Percentiles rank a stretch among this genome's conserved stretches.
Conservation (phyloP, 2,113 vertebrate genomes). For the Spheniscus mendiculus region DNA sequence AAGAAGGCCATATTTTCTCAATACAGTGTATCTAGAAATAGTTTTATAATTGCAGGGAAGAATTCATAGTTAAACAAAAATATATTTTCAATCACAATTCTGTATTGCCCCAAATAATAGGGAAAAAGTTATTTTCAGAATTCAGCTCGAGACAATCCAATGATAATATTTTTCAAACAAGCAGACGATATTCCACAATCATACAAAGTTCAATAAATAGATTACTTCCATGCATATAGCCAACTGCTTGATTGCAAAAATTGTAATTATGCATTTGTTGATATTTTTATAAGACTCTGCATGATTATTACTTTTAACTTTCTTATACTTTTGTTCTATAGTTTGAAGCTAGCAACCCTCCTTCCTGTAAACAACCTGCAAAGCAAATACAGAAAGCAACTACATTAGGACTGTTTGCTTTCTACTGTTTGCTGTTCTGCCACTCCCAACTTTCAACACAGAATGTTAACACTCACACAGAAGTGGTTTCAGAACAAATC, state of each 20-base stretch:
- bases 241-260: neutral
- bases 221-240: neutral
- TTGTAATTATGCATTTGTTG: neutral
- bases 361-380: neutral
- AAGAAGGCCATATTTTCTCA: neutral
- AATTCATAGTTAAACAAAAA: neutral
- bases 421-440: constrained; percentile 73
- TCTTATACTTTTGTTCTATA: neutral
- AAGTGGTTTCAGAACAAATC: neutral
- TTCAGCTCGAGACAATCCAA: neutral
- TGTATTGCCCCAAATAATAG: neutral
- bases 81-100: neutral
- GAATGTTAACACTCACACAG: constrained; percentile 66
- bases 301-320: neutral
- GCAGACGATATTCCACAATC: neutral
- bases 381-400: constrained; percentile 18
- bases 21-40: neutral
- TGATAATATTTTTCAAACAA: neutral
- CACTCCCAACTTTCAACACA: constrained; percentile 36
- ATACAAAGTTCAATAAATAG: neutral
- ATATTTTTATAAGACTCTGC: neutral
- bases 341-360: neutral
- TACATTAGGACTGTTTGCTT: constrained; percentile 70
- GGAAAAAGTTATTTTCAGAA: neutral
- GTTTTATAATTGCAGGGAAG: neutral